Conservation (phyloP, 2,888 invertebrate genomes). For the Acanthacorydalis orientalis region DNA sequence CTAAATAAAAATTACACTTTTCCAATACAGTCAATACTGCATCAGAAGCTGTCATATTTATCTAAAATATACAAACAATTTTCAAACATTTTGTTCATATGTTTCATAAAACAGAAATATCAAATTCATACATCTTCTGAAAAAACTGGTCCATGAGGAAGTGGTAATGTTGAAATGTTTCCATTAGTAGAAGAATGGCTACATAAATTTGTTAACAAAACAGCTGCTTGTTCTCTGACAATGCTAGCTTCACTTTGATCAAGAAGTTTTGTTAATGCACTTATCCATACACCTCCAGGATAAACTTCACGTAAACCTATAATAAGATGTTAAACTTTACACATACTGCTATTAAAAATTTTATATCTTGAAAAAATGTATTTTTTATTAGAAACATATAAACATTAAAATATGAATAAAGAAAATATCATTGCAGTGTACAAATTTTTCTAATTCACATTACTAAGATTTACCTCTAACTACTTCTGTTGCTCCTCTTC, state of each 20-base stretch:
- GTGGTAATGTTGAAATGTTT: slow-evolving; percentile 4
- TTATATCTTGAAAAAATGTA: too few species aligned
- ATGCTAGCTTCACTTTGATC: slow-evolving; percentile 33
- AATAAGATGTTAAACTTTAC: not conserved
- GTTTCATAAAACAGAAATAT: not conserved
- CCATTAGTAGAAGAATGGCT: slow-evolving; percentile 13
- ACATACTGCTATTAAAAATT: not conserved
- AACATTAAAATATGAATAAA: too few species aligned
- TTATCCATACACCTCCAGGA: slow-evolving; percentile 20
- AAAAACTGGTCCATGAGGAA: slow-evolving; percentile 9
- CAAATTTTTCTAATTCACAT: too few species aligned
- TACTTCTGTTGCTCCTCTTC: slow-evolving; percentile 18
- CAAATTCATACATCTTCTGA: slow-evolving; percentile 10
- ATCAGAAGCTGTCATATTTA: not conserved
- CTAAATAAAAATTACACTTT: slow-evolving; percentile 17
- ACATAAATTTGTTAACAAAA: slow-evolving; percentile 29
- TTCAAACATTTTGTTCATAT: not conserved
- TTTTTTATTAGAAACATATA: too few species aligned
- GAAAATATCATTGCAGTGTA: too few species aligned
- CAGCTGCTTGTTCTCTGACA: slow-evolving; percentile 36
- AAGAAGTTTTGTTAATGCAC: slow-evolving; percentile 20
- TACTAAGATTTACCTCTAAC: slow-evolving; percentile 16
- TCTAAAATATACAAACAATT: not conserved
- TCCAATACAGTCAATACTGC: slow-evolving; percentile 14
- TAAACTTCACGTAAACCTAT: slow-evolving; percentile 7